A percentile compares a stretch with the other conserved stretches of the same genome.
Conservation (phyloP, 2,113 vertebrate genomes). For the Eurypyga helias region DNA sequence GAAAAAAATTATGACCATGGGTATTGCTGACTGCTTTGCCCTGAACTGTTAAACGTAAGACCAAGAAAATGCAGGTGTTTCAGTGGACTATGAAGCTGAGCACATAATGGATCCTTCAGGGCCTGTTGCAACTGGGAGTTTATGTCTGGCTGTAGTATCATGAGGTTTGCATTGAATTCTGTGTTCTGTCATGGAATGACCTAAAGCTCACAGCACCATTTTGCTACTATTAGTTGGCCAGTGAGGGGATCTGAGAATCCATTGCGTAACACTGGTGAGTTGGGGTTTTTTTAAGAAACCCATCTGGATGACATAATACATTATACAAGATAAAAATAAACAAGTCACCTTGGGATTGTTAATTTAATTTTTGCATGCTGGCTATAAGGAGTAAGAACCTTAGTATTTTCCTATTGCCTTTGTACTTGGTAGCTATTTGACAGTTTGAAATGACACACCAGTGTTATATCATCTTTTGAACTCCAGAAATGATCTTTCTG, state of each 20-base stretch:
- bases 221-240: not conserved
- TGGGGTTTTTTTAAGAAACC: not conserved
- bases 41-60: conserved; percentile 83
- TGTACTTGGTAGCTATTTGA: conserved; percentile 20
- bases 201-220: not conserved
- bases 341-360: conserved; percentile 3
- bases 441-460: not conserved
- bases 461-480: not conserved
- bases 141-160: conserved; percentile 80
- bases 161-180: conserved; percentile 77
- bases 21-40: conserved; percentile 85
- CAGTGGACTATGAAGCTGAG: conserved; percentile 65
- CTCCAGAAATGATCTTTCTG: conserved; percentile 16
- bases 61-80: conserved; percentile 40
- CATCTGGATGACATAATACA: not conserved
- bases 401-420: not conserved
- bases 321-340: not conserved
- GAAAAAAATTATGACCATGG: conserved; percentile 74
- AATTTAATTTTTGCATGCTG: not conserved
- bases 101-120: conserved; percentile 78
- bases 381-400: not conserved
- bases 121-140: conserved; percentile 61
- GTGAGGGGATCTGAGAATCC: not conserved
- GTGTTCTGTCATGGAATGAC: conserved; percentile 81
- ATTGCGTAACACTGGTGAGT: not conserved